Evolutionary conservation across 1,140 invertebrate species (phyloP).

Genomic region (Lepidurus arcticus): DNA sequence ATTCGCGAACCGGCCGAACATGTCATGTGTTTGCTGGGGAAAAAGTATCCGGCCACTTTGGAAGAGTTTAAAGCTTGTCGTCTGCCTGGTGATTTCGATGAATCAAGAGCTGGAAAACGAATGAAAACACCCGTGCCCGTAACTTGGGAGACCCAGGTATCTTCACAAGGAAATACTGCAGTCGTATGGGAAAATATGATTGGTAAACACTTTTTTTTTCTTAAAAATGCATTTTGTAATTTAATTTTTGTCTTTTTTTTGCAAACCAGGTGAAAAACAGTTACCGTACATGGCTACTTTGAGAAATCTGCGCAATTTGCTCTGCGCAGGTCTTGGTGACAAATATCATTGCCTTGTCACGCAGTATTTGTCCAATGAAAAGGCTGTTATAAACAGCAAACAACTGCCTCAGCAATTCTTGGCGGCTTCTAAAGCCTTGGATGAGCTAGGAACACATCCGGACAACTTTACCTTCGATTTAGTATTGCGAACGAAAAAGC

Average conservation of each 20-base stretch:
- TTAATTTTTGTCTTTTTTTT: neutral
- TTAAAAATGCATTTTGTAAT: neutral
- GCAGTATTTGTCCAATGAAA: neutral
- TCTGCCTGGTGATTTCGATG: neutral
- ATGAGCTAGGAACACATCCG: neutral
- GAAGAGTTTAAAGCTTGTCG: slow-evolving; percentile 8
- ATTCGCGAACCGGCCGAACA: neutral
- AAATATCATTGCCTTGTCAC: neutral
- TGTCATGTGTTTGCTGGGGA: slow-evolving; percentile 2
- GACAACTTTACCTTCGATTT: neutral
- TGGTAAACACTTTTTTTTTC: neutral
- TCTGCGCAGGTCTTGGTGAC: neutral
- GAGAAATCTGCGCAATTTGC: neutral
- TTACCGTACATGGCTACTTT: neutral
- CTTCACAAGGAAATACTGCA: neutral
- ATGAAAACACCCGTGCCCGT: neutral
- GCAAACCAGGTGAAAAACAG: neutral
- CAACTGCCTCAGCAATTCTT: slow-evolving; percentile 5
- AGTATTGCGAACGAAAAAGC: neutral
- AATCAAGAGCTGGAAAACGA: neutral
- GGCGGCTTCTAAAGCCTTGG: neutral
- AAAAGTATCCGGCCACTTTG: neutral
- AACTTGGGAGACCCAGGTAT: neutral
- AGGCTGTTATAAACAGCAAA: neutral
- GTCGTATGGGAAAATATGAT: neutral